These are phyloP conservation scores for Megastigmus dorsalis DNA, from an alignment of 2,888 invertebrate species.

Conservation along the genomic window DNA sequence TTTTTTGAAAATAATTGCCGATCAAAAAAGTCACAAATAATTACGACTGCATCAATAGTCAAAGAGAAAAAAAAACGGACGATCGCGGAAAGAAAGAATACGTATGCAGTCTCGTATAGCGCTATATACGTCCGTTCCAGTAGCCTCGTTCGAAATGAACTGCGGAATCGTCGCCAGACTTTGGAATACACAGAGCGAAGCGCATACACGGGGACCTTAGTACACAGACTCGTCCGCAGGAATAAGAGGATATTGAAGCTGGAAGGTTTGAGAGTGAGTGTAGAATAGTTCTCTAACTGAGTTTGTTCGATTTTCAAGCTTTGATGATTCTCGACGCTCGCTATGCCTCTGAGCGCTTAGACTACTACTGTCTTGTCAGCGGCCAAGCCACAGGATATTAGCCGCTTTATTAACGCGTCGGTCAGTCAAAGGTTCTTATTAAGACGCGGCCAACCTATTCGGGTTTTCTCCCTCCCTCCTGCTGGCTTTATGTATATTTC, in stretches of 20 bases:
- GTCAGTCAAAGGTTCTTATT: constrained; percentile 70
- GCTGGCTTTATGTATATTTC: too few relatives aligned
- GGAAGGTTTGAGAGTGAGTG: constrained; percentile 1
- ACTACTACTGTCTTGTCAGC: constrained; percentile 51
- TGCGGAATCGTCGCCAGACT: neutral
- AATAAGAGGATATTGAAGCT: constrained; percentile 28
- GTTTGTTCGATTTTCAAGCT: constrained; percentile 72
- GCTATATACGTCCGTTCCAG: constrained; percentile 5
- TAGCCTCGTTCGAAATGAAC: constrained; percentile 5
- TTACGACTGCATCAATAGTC: too few relatives aligned
- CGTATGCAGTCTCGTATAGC: neutral
- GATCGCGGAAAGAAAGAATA: too few relatives aligned
- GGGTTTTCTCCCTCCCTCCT: constrained; percentile 66
- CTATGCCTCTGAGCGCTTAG: neutral
- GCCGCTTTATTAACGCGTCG: constrained; percentile 66
- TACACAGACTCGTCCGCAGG: neutral
- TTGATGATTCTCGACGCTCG: constrained; percentile 64
- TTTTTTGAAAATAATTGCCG: too few relatives aligned
- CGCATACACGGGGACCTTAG: too few relatives aligned
- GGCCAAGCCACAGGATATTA: constrained; percentile 66
- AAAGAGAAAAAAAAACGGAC: too few relatives aligned
- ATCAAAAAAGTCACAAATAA: too few relatives aligned
- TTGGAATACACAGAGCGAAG: constrained; percentile 9
- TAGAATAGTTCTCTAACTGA: constrained; percentile 67
- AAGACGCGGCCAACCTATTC: constrained; percentile 67